A percentile compares a stretch with the other conserved stretches of the same genome.
These are phyloP conservation scores for Gortyna flavago DNA, from an alignment of 2,888 invertebrate species.

Conservation along the genomic window DNA sequence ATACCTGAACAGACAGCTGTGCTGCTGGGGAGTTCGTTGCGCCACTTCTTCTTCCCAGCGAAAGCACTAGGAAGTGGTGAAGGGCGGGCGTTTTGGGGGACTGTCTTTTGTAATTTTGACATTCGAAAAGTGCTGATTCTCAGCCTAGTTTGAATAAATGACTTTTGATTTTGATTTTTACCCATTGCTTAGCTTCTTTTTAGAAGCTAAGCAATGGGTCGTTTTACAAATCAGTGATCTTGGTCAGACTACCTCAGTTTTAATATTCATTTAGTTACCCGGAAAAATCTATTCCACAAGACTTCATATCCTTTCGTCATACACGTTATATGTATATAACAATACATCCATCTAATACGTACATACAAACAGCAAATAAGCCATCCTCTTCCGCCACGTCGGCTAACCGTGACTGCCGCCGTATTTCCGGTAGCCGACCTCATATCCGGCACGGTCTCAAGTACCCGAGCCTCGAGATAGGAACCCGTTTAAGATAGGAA, in stretches of 20 bases:
- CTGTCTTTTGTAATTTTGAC: too few relatives aligned
- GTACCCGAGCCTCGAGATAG: constrained; percentile 11
- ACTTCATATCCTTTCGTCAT: neutral
- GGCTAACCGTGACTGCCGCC: constrained; percentile 17
- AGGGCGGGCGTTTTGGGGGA: too few relatives aligned
- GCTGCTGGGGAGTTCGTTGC: too few relatives aligned
- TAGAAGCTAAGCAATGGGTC: neutral
- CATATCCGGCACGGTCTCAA: constrained; percentile 54
- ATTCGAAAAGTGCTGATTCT: too few relatives aligned
- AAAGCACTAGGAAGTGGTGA: too few relatives aligned
- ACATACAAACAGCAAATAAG: constrained; percentile 5
- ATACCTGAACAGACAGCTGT: too few relatives aligned
- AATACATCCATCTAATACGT: neutral
- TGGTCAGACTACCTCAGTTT: too few relatives aligned
- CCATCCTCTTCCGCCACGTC: constrained; percentile 17
- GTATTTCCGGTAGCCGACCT: constrained; percentile 50
- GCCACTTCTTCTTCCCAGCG: too few relatives aligned
- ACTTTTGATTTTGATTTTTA: too few relatives aligned
- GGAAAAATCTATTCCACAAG: neutral
- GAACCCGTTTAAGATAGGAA: constrained; percentile 26
- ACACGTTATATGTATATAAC: neutral
- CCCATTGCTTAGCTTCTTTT: too few relatives aligned
- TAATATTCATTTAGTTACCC: neutral
- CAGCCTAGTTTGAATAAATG: too few relatives aligned
- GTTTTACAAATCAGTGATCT: neutral